Conservation (phyloP, 2,888 invertebrate species). For the Aquatica leii region DNA sequence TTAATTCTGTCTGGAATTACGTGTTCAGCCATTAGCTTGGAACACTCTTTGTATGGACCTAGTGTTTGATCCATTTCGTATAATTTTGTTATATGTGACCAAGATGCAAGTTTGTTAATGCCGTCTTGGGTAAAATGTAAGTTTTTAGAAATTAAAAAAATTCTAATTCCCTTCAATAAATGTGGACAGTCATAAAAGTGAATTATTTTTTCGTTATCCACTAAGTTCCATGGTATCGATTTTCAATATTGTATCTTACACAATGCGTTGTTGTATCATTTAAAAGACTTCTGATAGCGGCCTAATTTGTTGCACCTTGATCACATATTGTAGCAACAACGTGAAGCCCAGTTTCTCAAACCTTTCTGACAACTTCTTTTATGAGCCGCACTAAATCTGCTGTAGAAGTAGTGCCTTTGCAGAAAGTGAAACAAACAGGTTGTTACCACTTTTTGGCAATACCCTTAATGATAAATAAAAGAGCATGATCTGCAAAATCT, state of each 20-base stretch:
- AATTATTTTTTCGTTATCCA: neutral
- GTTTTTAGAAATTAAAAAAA: too few relatives aligned
- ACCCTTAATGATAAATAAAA: conserved; percentile 39
- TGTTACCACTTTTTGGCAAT: conserved; percentile 33
- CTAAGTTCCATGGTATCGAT: neutral
- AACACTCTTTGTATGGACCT: too few relatives aligned
- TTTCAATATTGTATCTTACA: neutral
- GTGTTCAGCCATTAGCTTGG: too few relatives aligned
- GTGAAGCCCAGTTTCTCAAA: conserved; percentile 8
- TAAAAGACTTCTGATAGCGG: neutral
- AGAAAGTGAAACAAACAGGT: conserved; percentile 29
- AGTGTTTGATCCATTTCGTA: too few relatives aligned
- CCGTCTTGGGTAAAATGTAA: too few relatives aligned
- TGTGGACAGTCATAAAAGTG: neutral
- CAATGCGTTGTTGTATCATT: neutral
- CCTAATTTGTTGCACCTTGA: neutral
- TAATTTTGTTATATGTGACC: too few relatives aligned
- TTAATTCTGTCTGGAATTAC: too few relatives aligned
- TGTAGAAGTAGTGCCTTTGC: conserved; percentile 18
- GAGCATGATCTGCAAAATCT: conserved; percentile 43
- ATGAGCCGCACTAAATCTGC: conserved; percentile 1
- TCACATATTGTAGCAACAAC: conserved; percentile 4
- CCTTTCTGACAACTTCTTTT: conserved; percentile 1
- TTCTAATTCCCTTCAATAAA: neutral
- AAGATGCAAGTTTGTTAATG: too few relatives aligned